Conservation (phyloP, 23 tunicate species). For the Diplosoma virens region DNA sequence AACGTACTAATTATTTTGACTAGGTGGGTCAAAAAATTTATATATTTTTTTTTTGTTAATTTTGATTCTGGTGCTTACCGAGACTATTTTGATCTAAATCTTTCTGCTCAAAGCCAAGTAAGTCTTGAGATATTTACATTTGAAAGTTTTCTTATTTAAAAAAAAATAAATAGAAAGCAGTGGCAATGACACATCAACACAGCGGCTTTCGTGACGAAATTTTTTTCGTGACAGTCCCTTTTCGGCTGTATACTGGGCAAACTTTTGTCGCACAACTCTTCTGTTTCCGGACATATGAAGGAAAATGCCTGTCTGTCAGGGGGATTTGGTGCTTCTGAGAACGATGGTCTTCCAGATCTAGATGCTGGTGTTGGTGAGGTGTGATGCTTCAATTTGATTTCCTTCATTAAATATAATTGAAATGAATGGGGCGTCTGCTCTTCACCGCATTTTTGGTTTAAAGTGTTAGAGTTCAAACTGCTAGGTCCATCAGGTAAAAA, state of each 20-base stretch:
- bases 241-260: conserved; percentile 12
- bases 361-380: conserved; percentile 10
- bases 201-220: too few species aligned
- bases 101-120: too few species aligned
- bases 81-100: too few species aligned
- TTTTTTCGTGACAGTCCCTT: conserved; percentile 10
- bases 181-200: too few species aligned
- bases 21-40: too few species aligned
- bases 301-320: conserved; percentile 27
- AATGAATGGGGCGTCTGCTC: not conserved
- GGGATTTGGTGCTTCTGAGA: not conserved
- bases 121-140: too few species aligned
- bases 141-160: too few species aligned
- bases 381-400: conserved; percentile 3
- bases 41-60: too few species aligned
- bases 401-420: not conserved
- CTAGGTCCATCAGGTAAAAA: conserved; percentile 22
- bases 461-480: conserved; percentile 11
- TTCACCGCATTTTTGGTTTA: conserved; percentile 14
- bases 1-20: too few species aligned
- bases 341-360: conserved; percentile 9
- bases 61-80: too few species aligned
- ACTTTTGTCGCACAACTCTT: conserved; percentile 2
- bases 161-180: too few species aligned
- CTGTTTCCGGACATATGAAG: not conserved